phyloP scores from a whole-genome alignment of 2,888 invertebrate genomes.

The Drosophila histrio region DNA sequence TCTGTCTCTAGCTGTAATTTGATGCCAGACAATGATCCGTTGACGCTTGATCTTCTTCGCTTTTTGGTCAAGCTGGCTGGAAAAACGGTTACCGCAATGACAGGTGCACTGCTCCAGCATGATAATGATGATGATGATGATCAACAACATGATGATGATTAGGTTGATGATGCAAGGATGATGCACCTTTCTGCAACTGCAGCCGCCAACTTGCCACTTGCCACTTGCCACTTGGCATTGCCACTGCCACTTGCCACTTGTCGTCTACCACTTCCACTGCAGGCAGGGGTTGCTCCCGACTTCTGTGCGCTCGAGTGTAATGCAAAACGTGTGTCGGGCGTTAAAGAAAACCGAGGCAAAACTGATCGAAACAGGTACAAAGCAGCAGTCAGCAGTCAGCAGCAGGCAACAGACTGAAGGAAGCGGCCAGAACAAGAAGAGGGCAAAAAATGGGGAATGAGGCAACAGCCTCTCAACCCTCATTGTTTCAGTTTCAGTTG shows the following conservation, averaged over 20 bases:
- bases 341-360: slow-evolving; percentile 32
- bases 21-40: slow-evolving; percentile 81
- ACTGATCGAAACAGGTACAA: slow-evolving; percentile 44
- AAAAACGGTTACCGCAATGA: slow-evolving; percentile 70
- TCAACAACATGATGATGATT: slow-evolving; percentile 6
- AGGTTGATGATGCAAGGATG: slow-evolving; percentile 72
- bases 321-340: slow-evolving; percentile 67
- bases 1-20: slow-evolving; percentile 59
- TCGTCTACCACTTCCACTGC: background rate
- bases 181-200: slow-evolving; percentile 76
- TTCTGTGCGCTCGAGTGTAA: slow-evolving; percentile 60
- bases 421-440: background rate
- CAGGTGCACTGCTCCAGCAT: slow-evolving; percentile 60
- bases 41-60: slow-evolving; percentile 67
- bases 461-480: slow-evolving; percentile 30
- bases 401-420: slow-evolving; percentile 2
- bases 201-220: slow-evolving; percentile 21
- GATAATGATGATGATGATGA: slow-evolving; percentile 24
- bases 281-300: slow-evolving; percentile 51
- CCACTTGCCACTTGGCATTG: slow-evolving; percentile 9
- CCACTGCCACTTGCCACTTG: background rate
- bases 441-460: background rate
- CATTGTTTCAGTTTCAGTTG: slow-evolving; percentile 25
- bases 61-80: slow-evolving; percentile 41
- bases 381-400: background rate